A percentile compares a stretch with the other conserved stretches of the same genome.
Evolutionary conservation across 2,797 vertebrate species (phyloP).

Genomic region (Pseudocheirus occidentalis): DNA sequence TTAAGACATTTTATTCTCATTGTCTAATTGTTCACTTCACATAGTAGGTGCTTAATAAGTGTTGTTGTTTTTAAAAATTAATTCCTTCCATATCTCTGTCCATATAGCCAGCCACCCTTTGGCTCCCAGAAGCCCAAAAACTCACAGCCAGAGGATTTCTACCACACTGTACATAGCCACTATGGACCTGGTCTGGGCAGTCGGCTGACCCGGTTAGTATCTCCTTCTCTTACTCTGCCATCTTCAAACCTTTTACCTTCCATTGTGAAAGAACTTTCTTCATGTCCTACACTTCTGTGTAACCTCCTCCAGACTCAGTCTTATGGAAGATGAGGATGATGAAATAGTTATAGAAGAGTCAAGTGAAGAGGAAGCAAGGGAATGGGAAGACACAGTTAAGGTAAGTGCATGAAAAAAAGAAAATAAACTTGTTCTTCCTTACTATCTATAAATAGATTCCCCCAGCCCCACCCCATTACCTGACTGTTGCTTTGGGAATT

Average conservation of each 20-base stretch:
- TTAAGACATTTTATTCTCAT: background rate
- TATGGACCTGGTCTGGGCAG: conserved; percentile 31
- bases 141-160: background rate
- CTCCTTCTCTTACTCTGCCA: background rate
- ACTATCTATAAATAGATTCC: background rate
- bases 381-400: conserved; percentile 79
- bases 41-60: background rate
- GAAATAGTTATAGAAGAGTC: conserved; percentile 78
- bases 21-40: background rate
- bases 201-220: conserved; percentile 66
- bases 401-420: conserved; percentile 62
- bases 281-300: background rate
- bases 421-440: background rate
- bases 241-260: background rate
- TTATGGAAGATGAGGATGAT: conserved; percentile 81
- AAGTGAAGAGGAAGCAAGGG: conserved; percentile 60
- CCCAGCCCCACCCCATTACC: background rate
- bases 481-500: background rate
- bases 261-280: background rate
- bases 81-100: background rate
- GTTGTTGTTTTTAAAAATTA: background rate
- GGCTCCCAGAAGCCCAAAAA: conserved; percentile 24
- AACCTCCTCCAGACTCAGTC: conserved; percentile 62
- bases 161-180: background rate
- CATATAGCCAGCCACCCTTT: conserved; percentile 56